Evolutionary conservation across 1,140 invertebrate genomes (phyloP).

Genomic region (Drosophila asahinai): DNA sequence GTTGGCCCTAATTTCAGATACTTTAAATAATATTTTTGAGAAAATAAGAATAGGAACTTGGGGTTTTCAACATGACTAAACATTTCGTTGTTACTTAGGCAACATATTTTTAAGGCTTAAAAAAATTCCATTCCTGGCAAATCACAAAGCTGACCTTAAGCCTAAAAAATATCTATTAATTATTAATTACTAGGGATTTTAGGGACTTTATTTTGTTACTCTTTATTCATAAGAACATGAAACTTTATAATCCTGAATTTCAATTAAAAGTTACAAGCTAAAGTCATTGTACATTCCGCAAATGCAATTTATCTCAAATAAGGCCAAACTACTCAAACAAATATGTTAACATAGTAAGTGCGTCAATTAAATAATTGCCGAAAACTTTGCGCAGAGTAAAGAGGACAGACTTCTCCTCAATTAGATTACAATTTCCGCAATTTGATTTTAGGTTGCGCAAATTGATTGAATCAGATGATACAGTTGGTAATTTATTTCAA

Average conservation of each 20-base stretch:
- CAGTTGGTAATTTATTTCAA: constrained; percentile 19
- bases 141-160: too few species aligned
- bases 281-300: background rate
- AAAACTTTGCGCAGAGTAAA: constrained; percentile 2
- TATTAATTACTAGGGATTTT: too few species aligned
- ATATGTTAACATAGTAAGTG: constrained; percentile 8
- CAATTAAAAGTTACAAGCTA: background rate
- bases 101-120: background rate
- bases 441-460: constrained; percentile 22
- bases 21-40: too few species aligned
- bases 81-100: too few species aligned
- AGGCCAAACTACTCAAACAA: background rate
- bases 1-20: background rate
- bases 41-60: too few species aligned
- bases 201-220: too few species aligned
- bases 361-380: constrained; percentile 25
- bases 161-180: background rate
- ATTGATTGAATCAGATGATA: constrained; percentile 21
- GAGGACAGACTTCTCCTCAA: constrained; percentile 4
- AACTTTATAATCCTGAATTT: background rate
- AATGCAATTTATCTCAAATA: background rate
- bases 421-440: constrained; percentile 33
- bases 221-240: too few species aligned
- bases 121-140: background rate
- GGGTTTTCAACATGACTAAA: too few species aligned